Conservation (phyloP, 2,888 invertebrate genomes). For the Tolmerus cingulatus region DNA sequence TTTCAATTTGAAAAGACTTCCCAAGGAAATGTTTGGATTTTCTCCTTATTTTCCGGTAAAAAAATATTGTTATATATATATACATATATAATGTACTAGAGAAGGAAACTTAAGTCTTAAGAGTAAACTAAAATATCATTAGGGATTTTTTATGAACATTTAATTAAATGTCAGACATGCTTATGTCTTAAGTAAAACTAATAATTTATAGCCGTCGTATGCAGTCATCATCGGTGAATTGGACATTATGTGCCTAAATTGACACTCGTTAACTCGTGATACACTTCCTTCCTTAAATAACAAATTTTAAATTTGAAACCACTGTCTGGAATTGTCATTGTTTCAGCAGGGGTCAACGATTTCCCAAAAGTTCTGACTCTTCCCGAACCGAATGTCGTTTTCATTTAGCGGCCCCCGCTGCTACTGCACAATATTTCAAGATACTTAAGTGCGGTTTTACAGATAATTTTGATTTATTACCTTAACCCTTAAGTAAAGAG, state of each 20-base stretch:
- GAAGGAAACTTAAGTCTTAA: background rate
- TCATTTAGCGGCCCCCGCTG: conserved; percentile 3
- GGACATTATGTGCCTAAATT: conserved; percentile 1
- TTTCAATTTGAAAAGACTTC: background rate
- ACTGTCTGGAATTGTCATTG: background rate
- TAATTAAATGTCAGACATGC: background rate
- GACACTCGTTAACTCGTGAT: conserved; percentile 30
- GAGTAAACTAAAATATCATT: background rate
- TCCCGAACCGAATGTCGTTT: conserved; percentile 31
- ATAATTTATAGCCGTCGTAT: background rate
- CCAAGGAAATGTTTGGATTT: background rate
- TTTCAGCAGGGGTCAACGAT: conserved; percentile 23
- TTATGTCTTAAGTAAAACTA: background rate
- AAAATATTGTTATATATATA: no score
- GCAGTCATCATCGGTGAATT: background rate
- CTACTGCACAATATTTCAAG: background rate
- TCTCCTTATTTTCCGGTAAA: background rate
- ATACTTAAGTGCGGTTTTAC: background rate
- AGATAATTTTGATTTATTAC: conserved; percentile 46
- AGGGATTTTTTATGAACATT: background rate
- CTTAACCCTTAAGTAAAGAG: conserved; percentile 16
- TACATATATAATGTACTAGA: no score
- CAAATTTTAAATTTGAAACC: conserved; percentile 29
- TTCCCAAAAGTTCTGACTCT: conserved; percentile 25
- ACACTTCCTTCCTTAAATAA: conserved; percentile 29